Conservation (phyloP, 2,888 invertebrate species). For the Vannuccia rotundouncinata region DNA sequence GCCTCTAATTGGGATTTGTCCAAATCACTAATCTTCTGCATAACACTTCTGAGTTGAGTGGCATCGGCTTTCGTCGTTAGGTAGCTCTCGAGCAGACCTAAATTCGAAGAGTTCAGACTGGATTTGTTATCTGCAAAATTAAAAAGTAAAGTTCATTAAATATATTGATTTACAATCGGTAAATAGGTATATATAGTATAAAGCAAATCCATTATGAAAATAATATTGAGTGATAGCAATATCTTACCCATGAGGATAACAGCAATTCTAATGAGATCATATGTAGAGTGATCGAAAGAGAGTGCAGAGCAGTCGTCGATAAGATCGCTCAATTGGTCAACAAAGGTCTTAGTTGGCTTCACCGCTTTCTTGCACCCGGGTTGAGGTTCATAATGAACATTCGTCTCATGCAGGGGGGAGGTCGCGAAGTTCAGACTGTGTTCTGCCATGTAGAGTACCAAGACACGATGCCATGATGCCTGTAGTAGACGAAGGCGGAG, state of each 20-base stretch:
- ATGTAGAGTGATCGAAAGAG: background rate
- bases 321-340: background rate
- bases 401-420: conserved; percentile 3
- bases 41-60: background rate
- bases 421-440: conserved; percentile 3
- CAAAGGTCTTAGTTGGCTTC: background rate
- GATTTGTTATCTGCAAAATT: background rate
- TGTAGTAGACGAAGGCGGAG: conserved; percentile 33
- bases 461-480: conserved; percentile 28
- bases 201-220: background rate
- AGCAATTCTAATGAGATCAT: conserved; percentile 5
- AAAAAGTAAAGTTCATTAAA: background rate
- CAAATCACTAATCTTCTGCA: background rate
- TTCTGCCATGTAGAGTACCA: conserved; percentile 25
- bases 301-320: background rate
- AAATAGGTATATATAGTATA: background rate
- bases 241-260: conserved; percentile 14
- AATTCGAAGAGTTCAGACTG: background rate
- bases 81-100: conserved; percentile 1
- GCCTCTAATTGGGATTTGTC: background rate
- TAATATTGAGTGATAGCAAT: background rate
- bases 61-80: conserved; percentile 14
- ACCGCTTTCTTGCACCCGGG: background rate
- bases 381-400: background rate
- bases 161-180: background rate